Base-by-base conservation (phyloP, 2,797 vertebrate genomes). In the Meda fulgida region DNA sequence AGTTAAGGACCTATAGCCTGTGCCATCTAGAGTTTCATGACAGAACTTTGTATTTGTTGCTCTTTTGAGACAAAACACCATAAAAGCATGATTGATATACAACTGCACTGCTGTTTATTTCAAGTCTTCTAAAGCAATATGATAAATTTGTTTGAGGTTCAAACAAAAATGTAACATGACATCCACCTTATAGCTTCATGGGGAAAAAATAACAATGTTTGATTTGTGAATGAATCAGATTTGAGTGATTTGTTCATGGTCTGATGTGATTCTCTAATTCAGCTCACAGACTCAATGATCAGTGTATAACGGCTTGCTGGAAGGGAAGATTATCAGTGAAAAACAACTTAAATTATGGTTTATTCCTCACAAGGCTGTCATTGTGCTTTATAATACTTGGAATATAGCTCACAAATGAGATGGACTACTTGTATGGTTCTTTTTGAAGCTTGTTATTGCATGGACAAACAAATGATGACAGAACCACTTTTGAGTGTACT, bases 391-490 rank as follows among this genome's bases (percentile, higher is more conserved):
- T 1, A 46, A 7, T 6, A 73, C 70, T 48, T 48, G 16, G 26
- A 48, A 46, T 19, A 11, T 75, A 75, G 29, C 1, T 29, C 26
- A 53, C 9, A 5, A 21, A 19, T 53, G 21, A 36, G 34, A 38
- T 58, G 51, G 11, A 55, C 13, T 38, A 77, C 21, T 26, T 58
- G 38, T 55, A 23, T n/a, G 0, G 31, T 36, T 21, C 3, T 58
- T 38, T 76, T 38, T 38, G 31, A 38, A 76, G 51, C 6, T 38
- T n/a, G 23, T 43, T 38, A 36, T 26, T 58, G 51, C 19, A 3
- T 78, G 21, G 38, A 29, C 29, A 65, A 79, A 66, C 43, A 31
- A 46, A 29, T 31, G 38, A 78, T 65, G 38, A 65, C 58, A 79
- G 5, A 79, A 8, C 2, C 6, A 21, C 65, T 79, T 76, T 65